These are phyloP conservation scores for Trachurus trachurus DNA, from an alignment of 2,797 vertebrate genomes.

Conservation along the genomic window DNA sequence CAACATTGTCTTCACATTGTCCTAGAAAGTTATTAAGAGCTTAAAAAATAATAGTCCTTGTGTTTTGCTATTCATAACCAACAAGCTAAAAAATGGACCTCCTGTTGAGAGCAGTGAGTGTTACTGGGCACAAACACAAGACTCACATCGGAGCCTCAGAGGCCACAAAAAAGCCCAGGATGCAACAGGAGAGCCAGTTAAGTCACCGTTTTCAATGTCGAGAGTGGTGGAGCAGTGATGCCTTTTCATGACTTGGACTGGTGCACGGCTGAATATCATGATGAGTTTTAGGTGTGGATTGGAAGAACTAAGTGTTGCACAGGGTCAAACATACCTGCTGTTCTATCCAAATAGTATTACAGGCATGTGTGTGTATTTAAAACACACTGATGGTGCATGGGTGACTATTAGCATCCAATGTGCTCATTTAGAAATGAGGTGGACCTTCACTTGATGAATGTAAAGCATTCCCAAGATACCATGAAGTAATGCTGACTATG, in stretches of 20 bases:
- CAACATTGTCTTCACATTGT: background rate
- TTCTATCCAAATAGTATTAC: background rate
- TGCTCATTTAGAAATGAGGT: constrained; percentile 35
- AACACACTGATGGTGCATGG: background rate
- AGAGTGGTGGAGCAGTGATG: background rate
- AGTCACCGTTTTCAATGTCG: background rate
- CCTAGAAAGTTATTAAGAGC: constrained; percentile 17
- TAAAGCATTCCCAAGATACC: background rate
- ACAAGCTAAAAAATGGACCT: background rate
- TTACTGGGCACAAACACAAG: background rate
- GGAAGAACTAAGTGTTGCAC: background rate
- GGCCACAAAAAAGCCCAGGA: constrained; percentile 3
- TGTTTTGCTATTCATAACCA: constrained; percentile 5
- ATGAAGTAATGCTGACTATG: constrained; percentile 1
- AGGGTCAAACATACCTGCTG: constrained; percentile 8
- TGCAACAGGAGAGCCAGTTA: constrained; percentile 20
- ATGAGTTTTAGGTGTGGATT: constrained; percentile 1
- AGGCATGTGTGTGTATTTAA: background rate
- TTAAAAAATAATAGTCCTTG: background rate
- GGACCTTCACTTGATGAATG: background rate
- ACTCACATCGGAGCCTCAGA: background rate
- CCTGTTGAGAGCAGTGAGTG: constrained; percentile 20
- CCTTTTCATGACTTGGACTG: constrained; percentile 30
- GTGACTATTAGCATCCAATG: background rate
- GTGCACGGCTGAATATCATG: constrained; percentile 9